phyloP scores from a whole-genome alignment of 2,113 vertebrate species.

The Catagonus wagneri region DNA sequence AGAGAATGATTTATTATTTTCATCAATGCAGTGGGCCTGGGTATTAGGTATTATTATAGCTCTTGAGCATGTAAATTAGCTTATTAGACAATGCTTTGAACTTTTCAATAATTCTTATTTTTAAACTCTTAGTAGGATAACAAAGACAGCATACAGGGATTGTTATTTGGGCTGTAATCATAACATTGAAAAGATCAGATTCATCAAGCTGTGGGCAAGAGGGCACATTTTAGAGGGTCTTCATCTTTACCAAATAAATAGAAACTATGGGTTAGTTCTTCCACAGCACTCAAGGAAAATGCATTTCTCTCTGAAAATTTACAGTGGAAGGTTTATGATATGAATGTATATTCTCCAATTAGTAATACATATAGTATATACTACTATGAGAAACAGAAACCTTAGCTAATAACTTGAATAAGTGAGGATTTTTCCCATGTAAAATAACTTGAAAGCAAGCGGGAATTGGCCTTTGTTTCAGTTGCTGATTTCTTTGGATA shows the following conservation, averaged over 20 bases:
- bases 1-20: conserved; percentile 16
- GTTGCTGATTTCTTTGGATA: background rate
- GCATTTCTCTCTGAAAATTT: background rate
- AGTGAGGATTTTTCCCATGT: background rate
- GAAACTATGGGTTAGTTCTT: background rate
- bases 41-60: background rate
- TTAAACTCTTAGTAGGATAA: background rate
- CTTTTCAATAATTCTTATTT: conserved; percentile 35
- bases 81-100: background rate
- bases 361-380: background rate
- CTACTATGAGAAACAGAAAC: background rate
- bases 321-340: background rate
- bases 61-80: conserved; percentile 15
- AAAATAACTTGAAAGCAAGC: background rate
- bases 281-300: background rate
- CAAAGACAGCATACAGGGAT: background rate
- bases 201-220: background rate
- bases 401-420: background rate
- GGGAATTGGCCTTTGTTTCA: background rate
- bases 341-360: background rate
- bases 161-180: background rate
- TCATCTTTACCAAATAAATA: background rate
- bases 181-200: background rate
- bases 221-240: background rate
- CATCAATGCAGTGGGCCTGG: background rate